These are phyloP conservation scores for Gambusia affinis DNA, from an alignment of 2,113 vertebrate species.

Conservation along the genomic window DNA sequence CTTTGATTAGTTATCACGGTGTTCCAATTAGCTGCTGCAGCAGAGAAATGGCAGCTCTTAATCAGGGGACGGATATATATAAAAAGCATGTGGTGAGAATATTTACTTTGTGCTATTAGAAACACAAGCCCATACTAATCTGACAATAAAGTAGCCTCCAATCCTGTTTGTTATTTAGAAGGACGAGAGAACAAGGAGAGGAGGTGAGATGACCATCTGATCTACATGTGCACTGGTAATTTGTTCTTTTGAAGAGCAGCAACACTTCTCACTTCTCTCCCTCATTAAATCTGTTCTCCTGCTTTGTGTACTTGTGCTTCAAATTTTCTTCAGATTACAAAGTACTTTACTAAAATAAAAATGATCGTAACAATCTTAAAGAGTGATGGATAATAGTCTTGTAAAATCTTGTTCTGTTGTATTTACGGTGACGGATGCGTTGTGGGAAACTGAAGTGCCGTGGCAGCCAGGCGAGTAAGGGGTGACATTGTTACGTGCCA, in stretches of 20 bases:
- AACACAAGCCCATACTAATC: background rate
- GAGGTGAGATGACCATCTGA: constrained; percentile 8
- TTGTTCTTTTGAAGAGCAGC: constrained; percentile 29
- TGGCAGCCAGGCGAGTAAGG: background rate
- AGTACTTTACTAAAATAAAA: background rate
- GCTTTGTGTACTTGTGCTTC: constrained; percentile 9
- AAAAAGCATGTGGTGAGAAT: constrained; percentile 33
- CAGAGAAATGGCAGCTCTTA: constrained; percentile 37
- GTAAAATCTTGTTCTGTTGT: background rate
- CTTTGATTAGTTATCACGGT: constrained; percentile 54
- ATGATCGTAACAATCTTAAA: background rate
- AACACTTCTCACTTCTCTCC: constrained; percentile 23
- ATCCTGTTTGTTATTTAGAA: constrained; percentile 24
- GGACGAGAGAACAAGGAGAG: background rate
- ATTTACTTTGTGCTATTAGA: constrained; percentile 10
- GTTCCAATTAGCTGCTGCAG: constrained; percentile 54
- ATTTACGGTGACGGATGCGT: background rate
- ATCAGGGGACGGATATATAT: constrained; percentile 20
- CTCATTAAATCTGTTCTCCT: constrained; percentile 14
- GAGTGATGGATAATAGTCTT: background rate
- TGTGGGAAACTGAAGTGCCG: background rate
- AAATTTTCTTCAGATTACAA: background rate
- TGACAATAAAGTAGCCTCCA: background rate
- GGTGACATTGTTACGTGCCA: background rate
- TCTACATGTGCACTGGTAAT: constrained; percentile 14